These are phyloP conservation scores for Cyprinodon tularosa DNA, from an alignment of 2,113 vertebrate genomes.

Conservation along the genomic window DNA sequence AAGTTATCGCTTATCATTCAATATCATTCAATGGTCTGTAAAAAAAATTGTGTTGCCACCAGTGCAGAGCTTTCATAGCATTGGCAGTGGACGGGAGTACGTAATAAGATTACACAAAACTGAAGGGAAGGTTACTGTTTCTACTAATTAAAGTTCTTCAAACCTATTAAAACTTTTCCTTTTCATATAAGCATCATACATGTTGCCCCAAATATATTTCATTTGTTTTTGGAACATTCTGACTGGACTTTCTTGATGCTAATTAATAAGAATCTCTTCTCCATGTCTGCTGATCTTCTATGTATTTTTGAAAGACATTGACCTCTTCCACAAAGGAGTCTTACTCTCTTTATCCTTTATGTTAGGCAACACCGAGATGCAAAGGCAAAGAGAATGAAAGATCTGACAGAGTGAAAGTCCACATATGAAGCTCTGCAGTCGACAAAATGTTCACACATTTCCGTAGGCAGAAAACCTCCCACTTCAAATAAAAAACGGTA, in stretches of 20 bases:
- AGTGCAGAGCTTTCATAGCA: not conserved
- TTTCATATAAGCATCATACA: not conserved
- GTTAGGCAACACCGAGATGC: not conserved
- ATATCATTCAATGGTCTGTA: too few species aligned
- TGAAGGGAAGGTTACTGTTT: not conserved
- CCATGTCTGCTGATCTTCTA: not conserved
- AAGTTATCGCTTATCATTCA: not conserved
- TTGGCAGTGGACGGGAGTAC: not conserved
- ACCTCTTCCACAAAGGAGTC: not conserved
- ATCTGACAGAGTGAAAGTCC: slow-evolving; percentile 7
- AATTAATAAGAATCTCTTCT: not conserved
- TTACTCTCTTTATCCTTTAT: slow-evolving; percentile 1
- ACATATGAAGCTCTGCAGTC: slow-evolving; percentile 37
- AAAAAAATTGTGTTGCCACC: not conserved
- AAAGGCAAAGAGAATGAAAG: slow-evolving; percentile 19
- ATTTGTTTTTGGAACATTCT: not conserved
- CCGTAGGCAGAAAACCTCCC: slow-evolving; percentile 47
- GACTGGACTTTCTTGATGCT: not conserved
- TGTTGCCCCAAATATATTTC: not conserved
- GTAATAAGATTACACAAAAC: not conserved
- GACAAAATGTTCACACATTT: slow-evolving; percentile 54
- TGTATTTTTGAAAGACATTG: not conserved
- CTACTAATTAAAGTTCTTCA: not conserved
- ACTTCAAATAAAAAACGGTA: slow-evolving; percentile 56
- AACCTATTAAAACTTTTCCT: not conserved